Base-by-base conservation (phyloP, 2,113 vertebrate species). In the Promerops cafer region DNA sequence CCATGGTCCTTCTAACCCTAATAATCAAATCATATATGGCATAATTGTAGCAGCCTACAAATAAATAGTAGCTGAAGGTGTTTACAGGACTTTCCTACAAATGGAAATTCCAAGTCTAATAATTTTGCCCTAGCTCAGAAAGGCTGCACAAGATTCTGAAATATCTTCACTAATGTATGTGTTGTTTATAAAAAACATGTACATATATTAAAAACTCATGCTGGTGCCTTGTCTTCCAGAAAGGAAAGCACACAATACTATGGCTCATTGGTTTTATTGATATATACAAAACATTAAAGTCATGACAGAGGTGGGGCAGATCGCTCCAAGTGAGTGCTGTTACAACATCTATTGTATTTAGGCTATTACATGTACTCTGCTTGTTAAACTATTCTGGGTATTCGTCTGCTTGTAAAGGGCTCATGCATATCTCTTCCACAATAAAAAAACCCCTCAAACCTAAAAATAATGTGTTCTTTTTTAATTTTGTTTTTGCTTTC, bases 1-100 rank as follows among this genome's bases (percentile, higher is more conserved):
- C 96, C 93, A 98, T 97, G 97, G 96, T 98, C 97, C 96, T 87
- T 79, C 96, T 97, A 97, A 93, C 89, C 89, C 93, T 95, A 94
- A 97, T 97, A 97, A 97, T 96, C 96, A 97, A 97, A 97, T 98
- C 90, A 89, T 90, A 97, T 87, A 89, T 90, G 87, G 92, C 83
- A 82, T 96, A 97, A 96, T 92, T 94, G 85, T 59, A 93, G 95
- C 83, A 91, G 96, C 82, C 72, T 89, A 91, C 72, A 95, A 96
- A 91, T 89, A 95, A 96, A 94, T 17, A 91, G n/a, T 74, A 81
- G 75, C 42, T 87, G 78, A 87, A 87, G 63, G 65, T 78, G 70
- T 74, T 94, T 93, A 54, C 69, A 53, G 61, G 45, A 61, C 81
- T 90, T 87, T 26, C 33, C n/a, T 56, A 39, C 33, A 74, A 79